Evolutionary conservation across 2,888 invertebrate genomes (phyloP), one percentile per base, ranked within the genome.

Genomic region (Argynnis bischoffii): DNA sequence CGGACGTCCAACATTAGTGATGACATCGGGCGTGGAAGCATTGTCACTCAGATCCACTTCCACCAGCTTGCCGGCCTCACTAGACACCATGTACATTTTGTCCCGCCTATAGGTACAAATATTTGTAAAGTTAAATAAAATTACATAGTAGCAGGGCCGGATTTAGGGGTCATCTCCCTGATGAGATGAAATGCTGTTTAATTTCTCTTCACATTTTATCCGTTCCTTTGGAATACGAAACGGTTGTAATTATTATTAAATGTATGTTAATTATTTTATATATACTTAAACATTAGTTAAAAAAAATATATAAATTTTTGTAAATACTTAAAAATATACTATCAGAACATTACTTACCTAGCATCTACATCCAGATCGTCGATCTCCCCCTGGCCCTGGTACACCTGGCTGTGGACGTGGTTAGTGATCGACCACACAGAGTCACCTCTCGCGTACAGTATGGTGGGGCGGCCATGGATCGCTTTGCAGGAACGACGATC

Each of bases 401-500:
- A 88, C 57, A 85, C 81, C 1, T 82, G 66, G 0, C 75, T 57
- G 53, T 77, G 74, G 14, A 73, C 70, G 0, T 86, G 86, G 0
- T 87, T 80, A 0, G 88, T 85, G 3, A 94, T 79, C 53, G 94
- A 92, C 1, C 94, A 89, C 15, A 95, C 93, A 41, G 94, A 92
- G 80, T 94, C 93, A 16, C 92, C 92, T 0, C 92, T 87, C 26
- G 93, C 86, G 80, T 94, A 95, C 2, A 95, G 75, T 0, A 95
- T 76, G 0, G 93, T 87, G 84, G 94, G 89, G 15, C 91, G 88
- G 6, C 93, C 90, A 64, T 94, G 93, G 0, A 90, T 81, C 1
- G 95, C 95, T 82, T 96, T 96, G 84, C 96, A 96, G 0, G 95
- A 94, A 16, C 89, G 91, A 57, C 93, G 93, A 79, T 96, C 95